Base-by-base conservation (phyloP, 2,888 invertebrate genomes). In the Leptogaster cylindrica region DNA sequence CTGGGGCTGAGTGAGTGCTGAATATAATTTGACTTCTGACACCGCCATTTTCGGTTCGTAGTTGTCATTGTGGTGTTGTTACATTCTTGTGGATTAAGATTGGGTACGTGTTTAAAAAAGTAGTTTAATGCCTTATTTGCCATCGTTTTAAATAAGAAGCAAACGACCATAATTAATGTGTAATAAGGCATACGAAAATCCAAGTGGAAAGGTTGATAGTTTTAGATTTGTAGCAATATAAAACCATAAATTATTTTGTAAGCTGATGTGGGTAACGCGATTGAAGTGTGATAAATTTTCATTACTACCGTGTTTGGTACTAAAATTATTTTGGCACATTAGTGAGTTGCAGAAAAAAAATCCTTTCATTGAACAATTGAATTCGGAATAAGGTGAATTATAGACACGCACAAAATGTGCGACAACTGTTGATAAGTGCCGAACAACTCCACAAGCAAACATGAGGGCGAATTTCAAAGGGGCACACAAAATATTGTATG, bases 21-120 rank as follows among this genome's bases (percentile, higher is more conserved):
- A 58, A 58, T 58, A 41, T 41, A 58, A 41, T 31, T 10, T 31
- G 31, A 31, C 6, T 31, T 31, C 31, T 61, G 61, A 61, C 51
- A 65, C 36, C 65, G 65, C 65, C 65, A 65, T 65, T 65, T 65
- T 65, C 65, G 65, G 65, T 65, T 33, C 39, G 50, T 27, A 51
- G 10, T 65, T 65, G 65, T 65, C 65, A 65, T 36, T 51, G 65
- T 65, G 65, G 65, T 65, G 65, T 39, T 65, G 50, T 48, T 64
- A 50, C 65, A 39, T 51, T 23, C 50, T 50, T 65, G 50, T 50
- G 48, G 20, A 33, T 48, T 64, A 48, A 12, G 16, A 20, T 16
- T 25, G 8, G 27, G 16, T 33, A 12, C 23, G 39, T 39, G 23
- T 33, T 50, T 25, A 39, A 51, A 51, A 25, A 39, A 25, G 14